A percentile compares a stretch with the other conserved stretches of the same genome.
Evolutionary conservation across 2,888 invertebrate species (phyloP).

Genomic region (Macaria notata): DNA sequence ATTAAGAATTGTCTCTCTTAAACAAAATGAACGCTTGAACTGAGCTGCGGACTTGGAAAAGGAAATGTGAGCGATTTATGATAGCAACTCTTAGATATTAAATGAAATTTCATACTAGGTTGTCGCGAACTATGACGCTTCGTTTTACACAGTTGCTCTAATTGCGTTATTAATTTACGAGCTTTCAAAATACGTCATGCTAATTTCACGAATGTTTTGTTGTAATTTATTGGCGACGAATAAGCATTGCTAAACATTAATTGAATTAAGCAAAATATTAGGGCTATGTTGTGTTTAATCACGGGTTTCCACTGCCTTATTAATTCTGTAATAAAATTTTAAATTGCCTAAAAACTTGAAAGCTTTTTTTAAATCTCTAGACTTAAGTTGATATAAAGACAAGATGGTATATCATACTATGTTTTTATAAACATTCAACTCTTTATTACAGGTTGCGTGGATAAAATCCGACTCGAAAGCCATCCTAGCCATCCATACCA

Average conservation of each 20-base stretch:
- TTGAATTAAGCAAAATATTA: too few relatives aligned
- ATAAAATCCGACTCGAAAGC: slow-evolving; percentile 95
- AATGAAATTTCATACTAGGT: slow-evolving; percentile 62
- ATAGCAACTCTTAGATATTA: slow-evolving; percentile 68
- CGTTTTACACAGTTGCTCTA: slow-evolving; percentile 53
- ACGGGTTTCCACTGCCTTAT: too few relatives aligned
- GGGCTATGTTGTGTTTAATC: too few relatives aligned
- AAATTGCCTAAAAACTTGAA: too few relatives aligned
- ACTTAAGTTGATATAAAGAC: too few relatives aligned
- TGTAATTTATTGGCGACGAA: background rate
- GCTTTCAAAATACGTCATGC: slow-evolving; percentile 32
- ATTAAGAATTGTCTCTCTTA: slow-evolving; percentile 64
- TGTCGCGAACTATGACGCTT: slow-evolving; percentile 53
- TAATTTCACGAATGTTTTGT: slow-evolving; percentile 8
- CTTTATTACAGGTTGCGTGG: slow-evolving; percentile 89
- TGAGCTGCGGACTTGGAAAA: slow-evolving; percentile 31
- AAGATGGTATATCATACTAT: too few relatives aligned
- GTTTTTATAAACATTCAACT: too few relatives aligned
- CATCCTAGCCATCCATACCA: slow-evolving; percentile 93
- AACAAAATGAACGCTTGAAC: slow-evolving; percentile 69
- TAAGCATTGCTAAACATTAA: background rate
- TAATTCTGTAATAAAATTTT: too few relatives aligned
- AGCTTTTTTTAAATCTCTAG: too few relatives aligned
- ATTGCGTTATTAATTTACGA: slow-evolving; percentile 53
- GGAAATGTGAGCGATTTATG: slow-evolving; percentile 65